Conservation (phyloP, 2,888 invertebrate species). For the Drosophila buzzatii region DNA sequence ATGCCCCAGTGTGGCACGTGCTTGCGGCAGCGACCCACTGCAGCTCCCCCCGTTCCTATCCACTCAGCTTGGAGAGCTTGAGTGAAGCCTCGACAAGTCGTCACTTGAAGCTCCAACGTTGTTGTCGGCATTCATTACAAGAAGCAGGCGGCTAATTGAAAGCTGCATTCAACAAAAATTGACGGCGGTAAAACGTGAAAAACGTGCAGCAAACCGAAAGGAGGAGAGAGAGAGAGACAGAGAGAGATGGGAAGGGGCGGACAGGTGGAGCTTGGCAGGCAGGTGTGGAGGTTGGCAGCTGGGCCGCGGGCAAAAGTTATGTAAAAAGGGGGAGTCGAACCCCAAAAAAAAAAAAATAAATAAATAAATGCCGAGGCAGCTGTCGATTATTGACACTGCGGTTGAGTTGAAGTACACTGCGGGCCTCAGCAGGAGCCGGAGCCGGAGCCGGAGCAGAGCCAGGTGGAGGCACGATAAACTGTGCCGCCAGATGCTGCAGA, state of each 20-base stretch:
- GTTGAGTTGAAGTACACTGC: constrained; percentile 29
- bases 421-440: background rate
- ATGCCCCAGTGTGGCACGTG: constrained; percentile 45
- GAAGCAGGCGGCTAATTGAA: constrained; percentile 78
- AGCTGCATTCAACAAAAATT: constrained; percentile 72
- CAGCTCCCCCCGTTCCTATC: background rate
- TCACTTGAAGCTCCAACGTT: constrained; percentile 58
- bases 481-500: constrained; percentile 73
- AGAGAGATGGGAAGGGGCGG: background rate
- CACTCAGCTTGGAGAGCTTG: background rate
- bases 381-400: constrained; percentile 81
- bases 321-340: constrained; percentile 67
- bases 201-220: constrained; percentile 27
- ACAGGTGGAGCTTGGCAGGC: constrained; percentile 9
- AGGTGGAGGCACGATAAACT: constrained; percentile 57
- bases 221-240: background rate
- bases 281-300: constrained; percentile 32
- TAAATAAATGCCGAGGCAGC: constrained; percentile 66
- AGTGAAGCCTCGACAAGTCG: constrained; percentile 66
- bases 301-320: constrained; percentile 52
- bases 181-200: constrained; percentile 66
- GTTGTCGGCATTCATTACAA: constrained; percentile 75
- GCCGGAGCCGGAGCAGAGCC: background rate
- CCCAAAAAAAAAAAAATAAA: constrained; percentile 49
- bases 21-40: constrained; percentile 29